A percentile compares a stretch with the other conserved stretches of the same genome.
These are phyloP conservation scores for Heliothis subflexa DNA, from an alignment of 1,140 invertebrate genomes.

Conservation along the genomic window DNA sequence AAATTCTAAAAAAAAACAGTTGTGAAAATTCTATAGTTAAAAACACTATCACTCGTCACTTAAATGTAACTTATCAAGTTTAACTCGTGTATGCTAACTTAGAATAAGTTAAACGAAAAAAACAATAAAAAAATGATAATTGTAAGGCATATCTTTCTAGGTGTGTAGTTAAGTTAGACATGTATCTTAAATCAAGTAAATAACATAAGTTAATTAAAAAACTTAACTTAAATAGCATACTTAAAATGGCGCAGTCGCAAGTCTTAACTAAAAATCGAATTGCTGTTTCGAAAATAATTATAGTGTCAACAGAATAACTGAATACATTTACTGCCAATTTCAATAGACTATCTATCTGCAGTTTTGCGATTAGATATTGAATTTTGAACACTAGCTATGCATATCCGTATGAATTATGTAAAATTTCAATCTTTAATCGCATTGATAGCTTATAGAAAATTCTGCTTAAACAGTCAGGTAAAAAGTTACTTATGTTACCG, in stretches of 20 bases:
- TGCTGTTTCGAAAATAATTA: no score
- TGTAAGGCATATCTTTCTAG: constrained; percentile 34
- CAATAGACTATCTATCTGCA: no score
- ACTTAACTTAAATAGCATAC: not conserved
- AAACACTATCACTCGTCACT: not conserved
- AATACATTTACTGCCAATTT: no score
- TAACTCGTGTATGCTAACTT: constrained; percentile 17
- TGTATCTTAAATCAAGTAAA: constrained; percentile 4
- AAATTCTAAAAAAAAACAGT: constrained; percentile 12
- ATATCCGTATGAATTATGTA: no score
- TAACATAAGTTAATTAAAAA: not conserved
- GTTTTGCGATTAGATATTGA: no score
- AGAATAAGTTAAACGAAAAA: constrained; percentile 6
- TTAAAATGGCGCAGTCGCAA: not conserved
- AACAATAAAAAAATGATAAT: constrained; percentile 3
- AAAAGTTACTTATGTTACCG: no score
- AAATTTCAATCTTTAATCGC: no score
- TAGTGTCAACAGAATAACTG: no score
- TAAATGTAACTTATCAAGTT: not conserved
- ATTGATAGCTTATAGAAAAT: no score
- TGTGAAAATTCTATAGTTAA: constrained; percentile 5
- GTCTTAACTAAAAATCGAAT: not conserved
- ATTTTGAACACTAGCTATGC: no score
- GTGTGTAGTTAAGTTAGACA: constrained; percentile 5
- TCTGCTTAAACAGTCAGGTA: no score